Evolutionary conservation across 2,888 invertebrate species (phyloP), one percentile per base, ranked within the genome.

Genomic region (Chouioia cunea): DNA sequence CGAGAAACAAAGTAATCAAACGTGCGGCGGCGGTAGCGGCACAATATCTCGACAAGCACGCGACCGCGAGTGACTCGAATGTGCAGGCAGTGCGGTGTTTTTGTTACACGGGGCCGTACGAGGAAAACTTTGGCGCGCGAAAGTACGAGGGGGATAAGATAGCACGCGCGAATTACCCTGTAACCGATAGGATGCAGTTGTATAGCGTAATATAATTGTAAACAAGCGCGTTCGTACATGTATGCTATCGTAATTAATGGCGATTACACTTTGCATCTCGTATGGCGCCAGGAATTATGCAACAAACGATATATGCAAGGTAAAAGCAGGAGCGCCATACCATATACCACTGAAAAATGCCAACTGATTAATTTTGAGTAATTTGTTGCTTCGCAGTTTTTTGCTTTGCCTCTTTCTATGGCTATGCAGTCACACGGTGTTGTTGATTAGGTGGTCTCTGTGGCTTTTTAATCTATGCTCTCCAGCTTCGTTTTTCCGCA

Each of bases 191-290:
- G 43, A 15, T 47, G 67, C 75, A 3, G 36, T 36, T 36, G 36
- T 10, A 10, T 78, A 78, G 76, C 65, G 63, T 62, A 59, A 73
- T 36, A 74, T 76, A 77, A 81, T 80, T 79, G 78, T 79, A 81
- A 81, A 80, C 80, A 79, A 80, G 78, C 76, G 57, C 62, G 73
- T 75, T 74, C 77, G 73, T 60, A 60, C 60, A 14, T 2, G 22
- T 52, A 60, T 47, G 71, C 77, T 80, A 80, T 81, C 80, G 76
- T 80, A 81, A 82, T 82, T 81, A 82, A 82, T 81, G 80, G 78
- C 80, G 81, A 81, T 80, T 79, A 77, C 78, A 12, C 36, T 6
- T 10, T 12, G 36, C 36, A 12, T 36, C 36, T 27, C 65, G 8
- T 46, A 22, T 53, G n/a, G n/a, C 23, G 22, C 47, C 46, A 56